Evolutionary conservation across 2,888 invertebrate species (phyloP), one percentile per base, ranked within the genome.

Genomic region (Hypomecis atomaria): DNA sequence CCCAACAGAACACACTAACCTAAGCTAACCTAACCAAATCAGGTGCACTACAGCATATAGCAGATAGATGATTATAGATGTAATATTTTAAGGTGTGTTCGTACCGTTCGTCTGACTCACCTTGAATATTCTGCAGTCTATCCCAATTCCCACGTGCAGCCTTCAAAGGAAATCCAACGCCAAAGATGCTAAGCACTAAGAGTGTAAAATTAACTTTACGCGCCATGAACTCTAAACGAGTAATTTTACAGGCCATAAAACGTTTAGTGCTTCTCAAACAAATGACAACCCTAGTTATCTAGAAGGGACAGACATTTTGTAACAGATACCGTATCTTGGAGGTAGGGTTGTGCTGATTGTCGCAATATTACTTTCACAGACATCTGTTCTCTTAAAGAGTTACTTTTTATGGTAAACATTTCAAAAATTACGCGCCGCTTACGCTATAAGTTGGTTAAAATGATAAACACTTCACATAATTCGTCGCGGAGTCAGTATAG

Each of bases 231-330:
- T 47, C 23, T 37, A 38, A 47, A 44, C 47, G 45, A 55, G 36
- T 47, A 38, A 38, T 45, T 56, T 56, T 47, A 56, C 56, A 56
- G 47, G 37, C 47, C 38, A 38, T 56, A 56, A 56, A 56, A 56
- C 40, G 33, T 56, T 56, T 38, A 56, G 47, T 56, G 47, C 33
- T 33, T 47, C 38, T 47, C 38, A 38, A 40, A 44, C 47, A 38
- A 47, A 55, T 6, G 53, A 34, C 54, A 54, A 54, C 59, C 63
- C 58, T 63, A 54, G 10, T 57, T 57, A 58, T 53, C 53, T 58
- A 10, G 57, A 53, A 44, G 50, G 52, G 62, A 65, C 62, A 63
- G 57, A 45, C 44, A 44, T 65, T 61, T 66, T 64, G 67, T 62
- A 66, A 70, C 13, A 62, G 50, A 58, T 62, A 56, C 37, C 38